Base-by-base conservation (phyloP, 2,888 invertebrate genomes). In the Osmoderma eremita region DNA sequence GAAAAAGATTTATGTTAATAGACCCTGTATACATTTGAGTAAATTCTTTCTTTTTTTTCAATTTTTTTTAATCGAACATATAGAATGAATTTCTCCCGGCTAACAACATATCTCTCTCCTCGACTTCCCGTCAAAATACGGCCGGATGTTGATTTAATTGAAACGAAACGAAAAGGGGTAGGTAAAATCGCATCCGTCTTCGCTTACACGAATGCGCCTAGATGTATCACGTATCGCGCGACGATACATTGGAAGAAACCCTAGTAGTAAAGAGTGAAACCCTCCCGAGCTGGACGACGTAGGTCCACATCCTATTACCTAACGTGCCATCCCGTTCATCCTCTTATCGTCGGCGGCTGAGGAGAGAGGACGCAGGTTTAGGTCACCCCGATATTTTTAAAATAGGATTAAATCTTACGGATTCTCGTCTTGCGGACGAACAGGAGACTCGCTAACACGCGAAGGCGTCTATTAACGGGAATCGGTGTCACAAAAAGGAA, bases 291-390 rank as follows among this genome's bases (percentile, higher is more conserved):
- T 30, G 58, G 75, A 72, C 73, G 68, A 76, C 75, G 65, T 67
- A 72, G 72, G 77, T 79, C 79, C 77, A 80, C 79, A 80, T 80
- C 80, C 80, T 80, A 80, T 79, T 80, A 79, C 75, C 77, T 30
- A 10, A 30, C 30, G 76, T 78, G 50, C 50, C 79, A 79, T 80
- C 80, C 79, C 78, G 76, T 75, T 79, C 78, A 79, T 80, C 79
- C 80, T 79, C 78, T 79, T 80, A 78, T 71, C 53, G 41, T 56
- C 17, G 49, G 53, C 65, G 38, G 48, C n/a, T 20, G 13, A 13
- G 6, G 30, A 48, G 58, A 48, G 45, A 42, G 30, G 58, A 48
- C 58, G 45, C 45, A 49, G 30, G 65, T 45, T 48, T 36, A 65
- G 54, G 65, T 63, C 63, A 63, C 63, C 63, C 63, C 53, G 65